Evolutionary conservation across 2,797 vertebrate species (phyloP).

Genomic region (Cirrhinus molitorella): DNA sequence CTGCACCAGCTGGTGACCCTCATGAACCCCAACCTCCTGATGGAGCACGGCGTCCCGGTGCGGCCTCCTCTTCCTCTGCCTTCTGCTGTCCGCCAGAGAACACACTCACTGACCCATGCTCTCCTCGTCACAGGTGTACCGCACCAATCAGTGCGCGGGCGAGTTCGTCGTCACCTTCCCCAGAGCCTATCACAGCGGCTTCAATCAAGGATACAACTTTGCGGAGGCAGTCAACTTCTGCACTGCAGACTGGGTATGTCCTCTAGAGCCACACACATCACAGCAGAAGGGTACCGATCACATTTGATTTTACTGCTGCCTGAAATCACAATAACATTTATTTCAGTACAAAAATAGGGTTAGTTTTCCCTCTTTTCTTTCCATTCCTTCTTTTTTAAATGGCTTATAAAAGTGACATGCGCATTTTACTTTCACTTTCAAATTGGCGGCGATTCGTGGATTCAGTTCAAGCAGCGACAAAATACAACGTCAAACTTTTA

Average conservation of each 20-base stretch:
- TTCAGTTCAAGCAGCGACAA: no score
- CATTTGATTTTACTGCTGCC: no score
- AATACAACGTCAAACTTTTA: no score
- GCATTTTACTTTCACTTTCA: no score
- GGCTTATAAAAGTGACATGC: no score
- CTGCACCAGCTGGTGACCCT: slow-evolving; percentile 98
- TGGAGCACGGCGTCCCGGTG: slow-evolving; percentile 98
- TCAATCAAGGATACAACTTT: slow-evolving; percentile 99
- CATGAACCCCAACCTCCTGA: slow-evolving; percentile 98
- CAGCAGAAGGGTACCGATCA: no score
- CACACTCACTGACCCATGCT: background rate
- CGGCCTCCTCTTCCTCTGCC: slow-evolving; percentile 52
- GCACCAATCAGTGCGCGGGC: slow-evolving; percentile 98
- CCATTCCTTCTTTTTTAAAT: no score
- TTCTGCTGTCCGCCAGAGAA: no score
- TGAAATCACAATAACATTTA: no score
- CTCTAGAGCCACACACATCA: background rate
- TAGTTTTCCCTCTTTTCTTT: no score
- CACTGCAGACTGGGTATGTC: slow-evolving; percentile 95
- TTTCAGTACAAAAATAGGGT: no score
- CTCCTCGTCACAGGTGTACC: slow-evolving; percentile 88
- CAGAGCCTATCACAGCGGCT: slow-evolving; percentile 97
- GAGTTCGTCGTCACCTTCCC: slow-evolving; percentile 99
- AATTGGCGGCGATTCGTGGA: no score
- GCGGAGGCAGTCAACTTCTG: slow-evolving; percentile 99